Evolutionary conservation across 2,113 vertebrate species (phyloP).

Genomic region (Synchiropus splendidus): DNA sequence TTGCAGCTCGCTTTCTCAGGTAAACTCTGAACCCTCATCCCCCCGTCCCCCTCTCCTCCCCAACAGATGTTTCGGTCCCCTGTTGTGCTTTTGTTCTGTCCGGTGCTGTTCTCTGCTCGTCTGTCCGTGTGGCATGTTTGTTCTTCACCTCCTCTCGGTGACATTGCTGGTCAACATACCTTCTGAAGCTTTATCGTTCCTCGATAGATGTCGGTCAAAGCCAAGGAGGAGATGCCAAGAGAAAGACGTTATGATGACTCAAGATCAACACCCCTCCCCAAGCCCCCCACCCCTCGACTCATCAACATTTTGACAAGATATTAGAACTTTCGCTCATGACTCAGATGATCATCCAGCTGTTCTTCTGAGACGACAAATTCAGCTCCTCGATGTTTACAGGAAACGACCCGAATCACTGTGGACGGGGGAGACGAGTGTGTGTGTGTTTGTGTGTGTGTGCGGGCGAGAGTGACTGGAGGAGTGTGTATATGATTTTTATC

Average conservation of each 20-base stretch:
- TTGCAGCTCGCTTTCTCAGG: slow-evolving; percentile 94
- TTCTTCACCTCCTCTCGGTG: not conserved
- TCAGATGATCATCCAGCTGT: slow-evolving; percentile 41
- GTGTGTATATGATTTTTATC: slow-evolving; percentile 40
- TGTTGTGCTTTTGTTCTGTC: slow-evolving; percentile 17
- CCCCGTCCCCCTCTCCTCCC: slow-evolving; percentile 15
- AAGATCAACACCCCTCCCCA: too few relatives aligned
- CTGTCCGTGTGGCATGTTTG: slow-evolving; percentile 30
- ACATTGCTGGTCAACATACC: not conserved
- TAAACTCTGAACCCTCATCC: slow-evolving; percentile 62
- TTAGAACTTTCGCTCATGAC: slow-evolving; percentile 40
- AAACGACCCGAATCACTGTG: slow-evolving; percentile 69
- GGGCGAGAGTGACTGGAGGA: slow-evolving; percentile 6
- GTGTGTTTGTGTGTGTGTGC: slow-evolving; percentile 11
- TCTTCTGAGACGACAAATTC: slow-evolving; percentile 37
- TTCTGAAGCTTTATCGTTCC: not conserved
- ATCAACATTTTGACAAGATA: slow-evolving; percentile 25
- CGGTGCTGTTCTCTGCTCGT: slow-evolving; percentile 27
- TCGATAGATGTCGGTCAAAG: slow-evolving; percentile 65
- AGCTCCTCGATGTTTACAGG: slow-evolving; percentile 66
- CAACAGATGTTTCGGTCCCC: slow-evolving; percentile 25
- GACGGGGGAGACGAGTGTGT: slow-evolving; percentile 42
- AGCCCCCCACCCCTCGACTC: not conserved
- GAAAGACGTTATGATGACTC: slow-evolving; percentile 67
- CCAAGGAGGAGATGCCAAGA: slow-evolving; percentile 64